Percentiles rank a stretch among this genome's conserved stretches.
phyloP scores from a whole-genome alignment of 2,113 vertebrate genomes.

The Trichechus manatus region DNA sequence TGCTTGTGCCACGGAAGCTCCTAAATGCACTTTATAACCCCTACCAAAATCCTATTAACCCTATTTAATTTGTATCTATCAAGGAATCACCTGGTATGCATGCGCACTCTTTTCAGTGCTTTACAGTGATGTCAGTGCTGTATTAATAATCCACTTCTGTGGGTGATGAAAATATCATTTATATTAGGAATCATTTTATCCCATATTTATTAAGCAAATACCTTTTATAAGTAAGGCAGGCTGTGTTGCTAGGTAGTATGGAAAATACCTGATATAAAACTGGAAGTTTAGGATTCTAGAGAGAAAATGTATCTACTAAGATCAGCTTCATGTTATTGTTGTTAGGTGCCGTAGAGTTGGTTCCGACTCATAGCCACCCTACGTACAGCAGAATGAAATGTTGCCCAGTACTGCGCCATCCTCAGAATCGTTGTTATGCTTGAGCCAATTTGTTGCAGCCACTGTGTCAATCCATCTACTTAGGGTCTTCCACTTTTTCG shows the following conservation, averaged over 20 bases:
- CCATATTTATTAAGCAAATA: neutral
- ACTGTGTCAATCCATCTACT: too few species aligned
- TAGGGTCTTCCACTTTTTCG: too few species aligned
- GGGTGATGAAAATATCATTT: neutral
- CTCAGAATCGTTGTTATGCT: too few species aligned
- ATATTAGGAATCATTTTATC: neutral
- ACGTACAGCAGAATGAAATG: too few species aligned
- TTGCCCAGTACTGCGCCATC: too few species aligned
- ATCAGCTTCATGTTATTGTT: neutral
- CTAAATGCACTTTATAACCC: neutral
- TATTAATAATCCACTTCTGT: neutral
- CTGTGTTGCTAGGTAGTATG: neutral
- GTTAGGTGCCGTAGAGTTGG: too few species aligned
- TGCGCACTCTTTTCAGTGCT: neutral
- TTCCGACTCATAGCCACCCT: too few species aligned
- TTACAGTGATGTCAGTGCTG: neutral
- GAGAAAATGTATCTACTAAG: neutral
- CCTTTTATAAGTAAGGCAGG: neutral
- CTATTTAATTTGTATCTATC: neutral
- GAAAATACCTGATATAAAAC: neutral
- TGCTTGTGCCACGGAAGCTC: neutral
- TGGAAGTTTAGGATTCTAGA: neutral
- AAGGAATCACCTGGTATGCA: neutral
- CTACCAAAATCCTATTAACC: neutral
- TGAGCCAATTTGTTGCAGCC: too few species aligned